Percentiles rank a stretch among this genome's conserved stretches.
phyloP scores from a whole-genome alignment of 1,140 invertebrate species.

The Gerris buenoi region DNA sequence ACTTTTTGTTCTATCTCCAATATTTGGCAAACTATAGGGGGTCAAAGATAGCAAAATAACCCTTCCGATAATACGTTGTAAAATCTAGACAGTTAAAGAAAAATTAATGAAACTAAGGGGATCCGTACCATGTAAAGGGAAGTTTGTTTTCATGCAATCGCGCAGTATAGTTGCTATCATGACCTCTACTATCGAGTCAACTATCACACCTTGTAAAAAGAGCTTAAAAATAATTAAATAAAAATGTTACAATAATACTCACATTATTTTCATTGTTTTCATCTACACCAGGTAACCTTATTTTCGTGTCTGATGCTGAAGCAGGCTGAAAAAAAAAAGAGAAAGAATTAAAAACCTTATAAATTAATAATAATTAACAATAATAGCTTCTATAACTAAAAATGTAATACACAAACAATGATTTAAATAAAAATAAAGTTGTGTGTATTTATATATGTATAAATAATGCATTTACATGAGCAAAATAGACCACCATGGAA shows the following conservation, averaged over 20 bases:
- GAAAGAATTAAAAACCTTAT: neutral
- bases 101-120: no score
- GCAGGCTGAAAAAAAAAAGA: constrained; percentile 1
- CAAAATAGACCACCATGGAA: no score
- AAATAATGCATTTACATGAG: no score
- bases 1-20: neutral
- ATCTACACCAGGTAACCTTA: neutral
- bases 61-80: no score
- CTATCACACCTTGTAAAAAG: neutral
- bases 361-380: neutral
- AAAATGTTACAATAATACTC: neutral
- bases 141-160: no score
- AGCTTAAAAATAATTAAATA: neutral
- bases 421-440: no score
- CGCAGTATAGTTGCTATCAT: neutral
- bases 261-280: neutral
- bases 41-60: no score
- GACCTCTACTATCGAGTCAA: neutral
- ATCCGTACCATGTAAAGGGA: no score
- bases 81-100: no score
- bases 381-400: no score
- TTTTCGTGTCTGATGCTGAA: neutral
- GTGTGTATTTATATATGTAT: no score
- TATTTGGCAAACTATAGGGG: neutral
- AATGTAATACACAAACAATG: no score